Conservation (phyloP, 1,140 invertebrate species). For the Drosophila kanapiae region DNA sequence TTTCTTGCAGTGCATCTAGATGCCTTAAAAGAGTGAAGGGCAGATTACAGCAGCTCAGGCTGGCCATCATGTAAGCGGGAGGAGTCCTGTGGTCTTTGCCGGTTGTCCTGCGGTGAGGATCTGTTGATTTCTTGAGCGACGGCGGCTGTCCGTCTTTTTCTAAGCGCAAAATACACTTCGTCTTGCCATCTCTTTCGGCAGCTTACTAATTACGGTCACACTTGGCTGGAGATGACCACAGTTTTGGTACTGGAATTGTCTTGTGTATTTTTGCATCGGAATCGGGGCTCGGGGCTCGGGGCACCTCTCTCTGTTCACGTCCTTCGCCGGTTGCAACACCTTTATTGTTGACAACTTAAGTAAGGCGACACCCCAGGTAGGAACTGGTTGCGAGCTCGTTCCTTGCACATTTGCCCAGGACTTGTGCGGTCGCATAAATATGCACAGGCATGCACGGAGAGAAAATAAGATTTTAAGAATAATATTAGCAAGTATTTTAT, state of each 20-base stretch:
- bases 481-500: neutral
- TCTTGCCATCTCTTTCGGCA: neutral
- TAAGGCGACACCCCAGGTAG: conserved; percentile 43
- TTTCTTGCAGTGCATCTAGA: conserved; percentile 12
- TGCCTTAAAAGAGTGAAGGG: neutral
- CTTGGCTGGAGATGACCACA: conserved; percentile 53
- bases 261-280: neutral
- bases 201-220: conserved; percentile 50
- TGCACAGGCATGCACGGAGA: conserved; percentile 10
- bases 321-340: conserved; percentile 35
- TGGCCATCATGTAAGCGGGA: conserved; percentile 27
- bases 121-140: neutral
- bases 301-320: neutral
- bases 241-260: conserved; percentile 16
- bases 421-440: conserved; percentile 20
- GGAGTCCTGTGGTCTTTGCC: conserved; percentile 10
- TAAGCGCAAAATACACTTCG: neutral
- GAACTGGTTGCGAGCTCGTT: conserved; percentile 13
- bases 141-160: neutral
- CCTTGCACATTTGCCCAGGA: conserved; percentile 9
- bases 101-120: conserved; percentile 34
- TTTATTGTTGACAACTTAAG: conserved; percentile 53
- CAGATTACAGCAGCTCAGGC: conserved; percentile 29
- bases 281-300: neutral
- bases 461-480: neutral